These are phyloP conservation scores for Dryobates pubescens DNA, from an alignment of 2,797 vertebrate genomes.

Conservation along the genomic window DNA sequence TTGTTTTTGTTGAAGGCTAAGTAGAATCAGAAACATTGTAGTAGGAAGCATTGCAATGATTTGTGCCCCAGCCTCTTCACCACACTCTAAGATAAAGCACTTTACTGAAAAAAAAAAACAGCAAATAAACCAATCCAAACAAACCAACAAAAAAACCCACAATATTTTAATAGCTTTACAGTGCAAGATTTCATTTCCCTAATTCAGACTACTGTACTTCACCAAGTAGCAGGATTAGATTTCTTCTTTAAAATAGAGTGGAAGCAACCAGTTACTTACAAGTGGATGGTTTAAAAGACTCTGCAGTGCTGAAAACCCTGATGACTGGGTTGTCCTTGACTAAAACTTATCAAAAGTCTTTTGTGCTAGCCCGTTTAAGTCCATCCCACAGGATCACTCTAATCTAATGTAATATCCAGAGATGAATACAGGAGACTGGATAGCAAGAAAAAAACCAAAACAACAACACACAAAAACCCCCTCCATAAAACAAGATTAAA, in stretches of 20 bases:
- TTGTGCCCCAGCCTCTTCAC: not conserved
- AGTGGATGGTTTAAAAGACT: not conserved
- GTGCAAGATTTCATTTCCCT: not conserved
- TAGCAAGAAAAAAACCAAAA: not conserved
- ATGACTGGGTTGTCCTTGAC: not conserved
- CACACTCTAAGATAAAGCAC: not conserved
- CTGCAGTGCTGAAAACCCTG: not conserved
- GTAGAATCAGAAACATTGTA: not conserved
- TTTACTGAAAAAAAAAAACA: not conserved
- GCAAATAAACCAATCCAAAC: not conserved
- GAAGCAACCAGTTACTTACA: not conserved
- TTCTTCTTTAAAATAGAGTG: not conserved
- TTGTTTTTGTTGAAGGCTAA: not conserved
- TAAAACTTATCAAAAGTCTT: not conserved
- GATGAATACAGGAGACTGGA: not conserved
- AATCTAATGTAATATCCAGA: not conserved
- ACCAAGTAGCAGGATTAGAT: not conserved
- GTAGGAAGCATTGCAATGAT: not conserved
- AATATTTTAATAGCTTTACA: not conserved
- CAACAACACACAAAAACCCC: too few relatives aligned
- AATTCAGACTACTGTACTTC: not conserved
- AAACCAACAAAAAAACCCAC: not conserved
- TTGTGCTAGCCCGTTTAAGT: not conserved
- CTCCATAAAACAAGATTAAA: not conserved
- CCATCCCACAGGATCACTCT: not conserved